Percentiles rank a stretch among this genome's conserved stretches.
Conservation (phyloP, 2,113 vertebrate species). For the Cochlearius cochlearius region DNA sequence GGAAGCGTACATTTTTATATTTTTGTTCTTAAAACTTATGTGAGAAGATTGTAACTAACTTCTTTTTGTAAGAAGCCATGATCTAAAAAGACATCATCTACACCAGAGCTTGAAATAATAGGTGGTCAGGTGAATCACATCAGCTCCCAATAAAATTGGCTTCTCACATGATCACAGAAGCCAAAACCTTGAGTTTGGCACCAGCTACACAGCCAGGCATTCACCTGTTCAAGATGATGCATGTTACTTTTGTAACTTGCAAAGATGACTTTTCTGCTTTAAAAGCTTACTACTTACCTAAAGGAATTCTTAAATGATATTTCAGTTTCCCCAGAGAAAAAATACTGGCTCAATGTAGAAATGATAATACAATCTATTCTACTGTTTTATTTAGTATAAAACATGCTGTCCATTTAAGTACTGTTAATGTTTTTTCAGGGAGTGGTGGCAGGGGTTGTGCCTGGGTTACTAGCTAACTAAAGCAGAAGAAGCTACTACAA, state of each 20-base stretch:
- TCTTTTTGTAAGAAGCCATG: background rate
- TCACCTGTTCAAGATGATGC: background rate
- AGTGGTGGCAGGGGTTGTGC: background rate
- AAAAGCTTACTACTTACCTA: background rate
- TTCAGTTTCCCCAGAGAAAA: background rate
- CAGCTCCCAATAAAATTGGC: background rate
- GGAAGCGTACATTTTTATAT: background rate
- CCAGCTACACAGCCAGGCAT: background rate
- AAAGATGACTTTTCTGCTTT: background rate
- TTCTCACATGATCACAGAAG: background rate
- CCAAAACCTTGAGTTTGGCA: background rate
- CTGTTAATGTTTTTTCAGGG: rapidly evolving
- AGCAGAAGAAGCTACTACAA: background rate
- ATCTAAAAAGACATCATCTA: background rate
- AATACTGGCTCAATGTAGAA: background rate
- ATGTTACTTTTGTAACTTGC: background rate
- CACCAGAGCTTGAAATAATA: background rate
- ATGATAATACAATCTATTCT: background rate
- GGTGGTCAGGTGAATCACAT: background rate
- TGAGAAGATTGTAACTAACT: background rate
- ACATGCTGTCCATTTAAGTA: background rate
- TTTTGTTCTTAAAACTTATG: background rate
- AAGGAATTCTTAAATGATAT: background rate
- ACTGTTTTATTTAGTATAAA: background rate
- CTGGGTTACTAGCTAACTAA: background rate